Evolutionary conservation across 2,888 invertebrate species (phyloP).

Genomic region (Spatulosminthurus flaviceps): DNA sequence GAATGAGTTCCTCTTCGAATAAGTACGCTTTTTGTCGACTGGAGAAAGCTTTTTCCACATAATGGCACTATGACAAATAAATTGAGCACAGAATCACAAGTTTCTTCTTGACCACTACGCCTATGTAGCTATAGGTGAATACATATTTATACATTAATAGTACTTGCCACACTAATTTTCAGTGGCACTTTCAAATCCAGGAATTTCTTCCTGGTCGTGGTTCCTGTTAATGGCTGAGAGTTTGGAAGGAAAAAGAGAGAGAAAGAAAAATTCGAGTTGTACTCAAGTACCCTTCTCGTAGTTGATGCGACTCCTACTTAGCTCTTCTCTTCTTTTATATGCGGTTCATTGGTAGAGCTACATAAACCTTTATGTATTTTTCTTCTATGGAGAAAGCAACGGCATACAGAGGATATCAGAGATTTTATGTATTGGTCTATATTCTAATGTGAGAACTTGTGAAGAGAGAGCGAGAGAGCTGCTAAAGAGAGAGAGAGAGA

Average conservation of each 20-base stretch:
- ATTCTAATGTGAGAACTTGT: constrained; percentile 48
- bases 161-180: too few species aligned
- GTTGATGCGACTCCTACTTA: neutral
- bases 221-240: neutral
- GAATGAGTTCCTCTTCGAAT: too few species aligned
- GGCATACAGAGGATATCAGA: neutral
- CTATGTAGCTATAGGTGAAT: too few species aligned
- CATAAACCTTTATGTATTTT: too few species aligned
- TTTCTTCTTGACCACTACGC: too few species aligned
- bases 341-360: neutral
- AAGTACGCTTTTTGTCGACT: too few species aligned
- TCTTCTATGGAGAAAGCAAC: too few species aligned
- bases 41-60: too few species aligned
- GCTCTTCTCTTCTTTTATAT: constrained; percentile 6
- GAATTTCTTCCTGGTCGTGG: neutral
- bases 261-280: neutral
- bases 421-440: constrained; percentile 1
- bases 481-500: constrained; percentile 36
- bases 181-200: neutral
- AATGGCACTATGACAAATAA: too few species aligned
- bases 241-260: neutral
- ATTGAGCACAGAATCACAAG: too few species aligned
- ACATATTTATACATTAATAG: too few species aligned
- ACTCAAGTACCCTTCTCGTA: neutral
- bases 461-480: constrained; percentile 32